phyloP scores from a whole-genome alignment of 2,113 vertebrate species.

The Myrmophylax atrothorax region DNA sequence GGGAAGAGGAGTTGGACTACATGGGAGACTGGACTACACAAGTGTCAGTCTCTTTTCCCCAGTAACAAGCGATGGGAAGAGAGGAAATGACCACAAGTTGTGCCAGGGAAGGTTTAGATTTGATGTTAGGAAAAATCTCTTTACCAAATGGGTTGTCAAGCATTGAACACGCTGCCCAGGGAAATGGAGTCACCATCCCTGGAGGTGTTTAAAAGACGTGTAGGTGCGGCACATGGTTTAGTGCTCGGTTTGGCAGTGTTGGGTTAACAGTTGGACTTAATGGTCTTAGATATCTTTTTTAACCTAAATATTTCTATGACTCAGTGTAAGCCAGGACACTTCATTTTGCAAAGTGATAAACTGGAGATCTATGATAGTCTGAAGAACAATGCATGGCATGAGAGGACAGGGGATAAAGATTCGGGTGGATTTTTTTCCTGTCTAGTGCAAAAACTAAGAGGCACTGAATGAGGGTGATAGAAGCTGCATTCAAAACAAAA shows the following conservation, averaged over 20 bases:
- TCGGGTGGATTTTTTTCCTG: accelerated
- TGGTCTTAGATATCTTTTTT: background rate
- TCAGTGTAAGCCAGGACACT: background rate
- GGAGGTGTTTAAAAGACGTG: background rate
- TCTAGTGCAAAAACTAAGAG: background rate
- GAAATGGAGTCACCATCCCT: background rate
- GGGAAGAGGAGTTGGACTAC: background rate
- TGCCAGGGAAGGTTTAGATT: background rate
- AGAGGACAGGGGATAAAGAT: background rate
- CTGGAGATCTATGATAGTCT: background rate
- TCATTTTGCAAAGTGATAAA: background rate
- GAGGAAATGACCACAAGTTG: background rate
- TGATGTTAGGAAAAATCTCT: background rate
- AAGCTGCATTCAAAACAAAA: background rate
- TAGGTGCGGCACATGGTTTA: background rate
- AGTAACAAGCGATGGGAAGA: background rate
- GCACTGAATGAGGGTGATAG: background rate
- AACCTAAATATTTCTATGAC: background rate
- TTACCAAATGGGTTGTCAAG: background rate
- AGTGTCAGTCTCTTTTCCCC: background rate
- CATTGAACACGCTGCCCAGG: background rate
- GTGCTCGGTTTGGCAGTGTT: background rate
- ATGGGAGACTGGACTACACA: background rate
- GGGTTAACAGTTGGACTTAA: background rate
- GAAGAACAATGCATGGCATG: background rate